phyloP scores from a whole-genome alignment of 2,113 vertebrate genomes.

The Clarias macrocephalus region DNA sequence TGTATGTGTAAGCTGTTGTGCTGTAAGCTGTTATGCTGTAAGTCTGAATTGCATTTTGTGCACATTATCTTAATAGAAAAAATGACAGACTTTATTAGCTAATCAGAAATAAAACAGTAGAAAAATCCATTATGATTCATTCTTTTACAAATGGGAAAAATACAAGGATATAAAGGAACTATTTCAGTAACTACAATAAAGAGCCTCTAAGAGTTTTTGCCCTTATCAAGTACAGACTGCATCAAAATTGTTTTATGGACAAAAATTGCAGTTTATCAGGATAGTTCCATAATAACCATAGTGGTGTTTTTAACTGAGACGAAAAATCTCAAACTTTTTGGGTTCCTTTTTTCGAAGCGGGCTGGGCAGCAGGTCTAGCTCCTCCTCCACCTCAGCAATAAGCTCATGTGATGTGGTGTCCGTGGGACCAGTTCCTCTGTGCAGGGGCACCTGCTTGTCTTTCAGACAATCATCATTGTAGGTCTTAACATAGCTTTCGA shows the following conservation, averaged over 20 bases:
- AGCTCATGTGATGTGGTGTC: constrained; percentile 74
- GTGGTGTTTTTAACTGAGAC: constrained; percentile 63
- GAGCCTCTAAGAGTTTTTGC: neutral
- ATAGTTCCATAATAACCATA: neutral
- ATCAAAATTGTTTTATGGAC: neutral
- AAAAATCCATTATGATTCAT: constrained; percentile 10
- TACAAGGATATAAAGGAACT: neutral
- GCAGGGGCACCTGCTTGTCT: constrained; percentile 73
- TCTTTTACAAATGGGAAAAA: constrained; percentile 23
- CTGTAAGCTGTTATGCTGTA: too few relatives aligned
- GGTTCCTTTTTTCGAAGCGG: constrained; percentile 56
- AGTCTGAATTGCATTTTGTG: neutral
- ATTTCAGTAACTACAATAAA: constrained; percentile 6
- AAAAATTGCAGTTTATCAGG: neutral
- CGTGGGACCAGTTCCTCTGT: constrained; percentile 70
- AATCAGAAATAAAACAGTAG: neutral
- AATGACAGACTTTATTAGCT: constrained; percentile 2
- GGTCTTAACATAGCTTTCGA: constrained; percentile 90
- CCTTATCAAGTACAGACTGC: constrained; percentile 7
- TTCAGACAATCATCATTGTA: constrained; percentile 95
- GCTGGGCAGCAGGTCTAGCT: constrained; percentile 63
- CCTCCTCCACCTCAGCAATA: constrained; percentile 72
- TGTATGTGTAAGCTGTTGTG: neutral
- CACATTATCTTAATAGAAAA: neutral
- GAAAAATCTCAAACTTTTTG: constrained; percentile 68